Evolutionary conservation across 1,140 invertebrate genomes (phyloP).

Genomic region (Himalopsyche phryganea): DNA sequence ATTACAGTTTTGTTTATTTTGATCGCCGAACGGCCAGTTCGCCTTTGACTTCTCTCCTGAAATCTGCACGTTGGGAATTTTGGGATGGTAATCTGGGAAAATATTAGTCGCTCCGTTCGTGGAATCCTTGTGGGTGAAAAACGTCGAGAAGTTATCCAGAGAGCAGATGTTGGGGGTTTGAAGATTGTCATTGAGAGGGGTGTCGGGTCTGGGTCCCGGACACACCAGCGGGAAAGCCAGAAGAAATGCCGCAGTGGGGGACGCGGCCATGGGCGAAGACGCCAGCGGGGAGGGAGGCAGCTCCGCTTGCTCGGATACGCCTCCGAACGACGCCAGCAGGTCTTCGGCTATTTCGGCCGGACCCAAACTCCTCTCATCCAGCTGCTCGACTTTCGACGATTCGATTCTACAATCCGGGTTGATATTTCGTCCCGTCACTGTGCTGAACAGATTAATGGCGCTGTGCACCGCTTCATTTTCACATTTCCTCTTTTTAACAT

Average conservation of each 20-base stretch:
- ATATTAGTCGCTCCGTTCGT: constrained; percentile 1
- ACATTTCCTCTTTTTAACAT: no score
- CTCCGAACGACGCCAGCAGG: constrained; percentile 1
- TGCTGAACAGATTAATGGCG: no score
- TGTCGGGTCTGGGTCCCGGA: constrained; percentile 50
- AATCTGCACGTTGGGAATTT: background rate
- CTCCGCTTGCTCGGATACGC: background rate
- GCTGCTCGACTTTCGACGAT: background rate
- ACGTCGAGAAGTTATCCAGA: constrained; percentile 31
- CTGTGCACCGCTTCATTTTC: no score
- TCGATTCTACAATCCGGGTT: no score
- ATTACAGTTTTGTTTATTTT: constrained; percentile 6
- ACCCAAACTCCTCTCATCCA: background rate
- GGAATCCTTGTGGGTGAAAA: constrained; percentile 27
- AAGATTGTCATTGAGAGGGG: constrained; percentile 38
- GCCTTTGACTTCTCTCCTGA: constrained; percentile 10
- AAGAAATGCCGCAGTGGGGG: constrained; percentile 73
- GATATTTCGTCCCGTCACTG: no score
- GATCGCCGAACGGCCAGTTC: constrained; percentile 1
- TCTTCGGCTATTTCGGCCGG: constrained; percentile 2
- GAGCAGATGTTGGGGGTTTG: constrained; percentile 31
- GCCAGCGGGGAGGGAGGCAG: constrained; percentile 53
- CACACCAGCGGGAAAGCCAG: constrained; percentile 72
- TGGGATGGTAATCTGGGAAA: constrained; percentile 22
- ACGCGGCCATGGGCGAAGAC: constrained; percentile 72